phyloP scores from a whole-genome alignment of 2,797 vertebrate species.

The Coregonus sp. region DNA sequence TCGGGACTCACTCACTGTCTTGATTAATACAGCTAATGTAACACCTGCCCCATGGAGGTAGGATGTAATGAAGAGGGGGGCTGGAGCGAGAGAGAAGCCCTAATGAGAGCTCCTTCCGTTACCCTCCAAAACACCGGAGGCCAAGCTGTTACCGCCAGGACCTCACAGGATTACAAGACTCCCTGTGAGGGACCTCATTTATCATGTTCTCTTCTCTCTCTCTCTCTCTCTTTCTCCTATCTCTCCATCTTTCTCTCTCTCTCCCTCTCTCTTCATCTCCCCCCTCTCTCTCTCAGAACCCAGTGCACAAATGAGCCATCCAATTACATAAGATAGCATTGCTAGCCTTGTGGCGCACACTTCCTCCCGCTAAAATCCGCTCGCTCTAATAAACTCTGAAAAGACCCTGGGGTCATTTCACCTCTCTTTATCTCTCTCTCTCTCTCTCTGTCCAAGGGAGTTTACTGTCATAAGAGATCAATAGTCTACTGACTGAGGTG shows the following conservation, averaged over 20 bases:
- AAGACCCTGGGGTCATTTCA: background rate
- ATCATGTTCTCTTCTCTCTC: no score
- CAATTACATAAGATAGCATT: constrained; percentile 6
- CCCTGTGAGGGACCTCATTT: no score
- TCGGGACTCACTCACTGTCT: background rate
- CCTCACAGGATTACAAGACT: no score
- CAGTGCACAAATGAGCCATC: constrained; percentile 15
- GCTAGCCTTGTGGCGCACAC: constrained; percentile 2
- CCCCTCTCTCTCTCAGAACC: background rate
- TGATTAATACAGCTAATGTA: constrained; percentile 29
- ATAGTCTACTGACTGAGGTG: background rate
- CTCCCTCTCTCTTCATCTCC: no score
- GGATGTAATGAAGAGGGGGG: background rate
- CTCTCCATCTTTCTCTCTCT: no score
- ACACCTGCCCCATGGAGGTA: constrained; percentile 18
- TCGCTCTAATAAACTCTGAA: constrained; percentile 8
- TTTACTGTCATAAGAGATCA: no score
- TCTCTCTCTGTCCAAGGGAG: background rate
- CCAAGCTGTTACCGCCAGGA: no score
- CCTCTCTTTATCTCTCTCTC: background rate
- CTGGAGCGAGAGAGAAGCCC: background rate
- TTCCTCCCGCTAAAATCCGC: constrained; percentile 11
- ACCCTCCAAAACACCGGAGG: no score
- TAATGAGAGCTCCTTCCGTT: no score
- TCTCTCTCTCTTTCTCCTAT: no score